Evolutionary conservation across 23 tunicate genomes (phyloP).

Genomic region (Ciona savignyi): DNA sequence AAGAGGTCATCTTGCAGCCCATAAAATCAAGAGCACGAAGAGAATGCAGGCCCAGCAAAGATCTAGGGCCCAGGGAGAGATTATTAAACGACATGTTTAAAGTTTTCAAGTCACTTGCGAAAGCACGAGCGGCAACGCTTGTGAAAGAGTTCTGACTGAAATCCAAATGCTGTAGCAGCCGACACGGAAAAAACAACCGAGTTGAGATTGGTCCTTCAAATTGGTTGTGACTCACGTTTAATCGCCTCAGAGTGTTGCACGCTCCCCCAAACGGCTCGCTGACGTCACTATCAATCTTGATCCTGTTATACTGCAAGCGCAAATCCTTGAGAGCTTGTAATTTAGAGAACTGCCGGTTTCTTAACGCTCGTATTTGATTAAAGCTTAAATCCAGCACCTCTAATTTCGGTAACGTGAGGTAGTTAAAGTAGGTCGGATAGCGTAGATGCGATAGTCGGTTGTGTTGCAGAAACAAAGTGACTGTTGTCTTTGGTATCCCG

Average conservation of each 20-base stretch:
- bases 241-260: neutral
- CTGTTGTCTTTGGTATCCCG: constrained; percentile 13
- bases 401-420: neutral
- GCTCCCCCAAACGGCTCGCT: constrained; percentile 13
- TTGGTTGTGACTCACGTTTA: constrained; percentile 24
- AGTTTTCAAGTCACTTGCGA: neutral
- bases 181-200: neutral
- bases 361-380: constrained; percentile 3
- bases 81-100: neutral
- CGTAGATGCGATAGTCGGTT: constrained; percentile 6
- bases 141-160: neutral
- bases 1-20: neutral
- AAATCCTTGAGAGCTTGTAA: constrained; percentile 7
- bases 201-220: neutral
- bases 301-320: constrained; percentile 7
- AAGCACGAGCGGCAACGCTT: neutral
- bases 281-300: neutral
- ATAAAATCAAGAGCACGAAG: neutral
- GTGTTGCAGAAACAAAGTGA: neutral
- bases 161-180: neutral
- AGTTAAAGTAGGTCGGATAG: neutral
- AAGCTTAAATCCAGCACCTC: constrained; percentile 16
- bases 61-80: neutral
- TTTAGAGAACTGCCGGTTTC: neutral
- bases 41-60: neutral